Conservation (phyloP, 2,797 vertebrate species). For the Lateolabrax maculatus region DNA sequence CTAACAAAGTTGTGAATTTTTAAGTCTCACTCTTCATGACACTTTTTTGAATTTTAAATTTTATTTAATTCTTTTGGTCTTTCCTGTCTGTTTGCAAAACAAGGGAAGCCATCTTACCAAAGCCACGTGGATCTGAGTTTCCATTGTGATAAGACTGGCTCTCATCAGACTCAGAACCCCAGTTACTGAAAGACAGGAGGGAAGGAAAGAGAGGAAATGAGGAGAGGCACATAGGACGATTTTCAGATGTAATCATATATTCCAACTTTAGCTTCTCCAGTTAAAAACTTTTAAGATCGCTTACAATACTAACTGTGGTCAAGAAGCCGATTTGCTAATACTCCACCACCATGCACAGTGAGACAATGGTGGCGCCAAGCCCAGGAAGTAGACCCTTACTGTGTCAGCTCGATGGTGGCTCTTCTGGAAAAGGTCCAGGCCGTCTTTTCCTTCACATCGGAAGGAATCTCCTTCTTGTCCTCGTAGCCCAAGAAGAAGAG, state of each 20-base stretch:
- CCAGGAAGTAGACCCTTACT: slow-evolving; percentile 81
- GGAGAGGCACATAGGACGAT: background rate
- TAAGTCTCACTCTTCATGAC: background rate
- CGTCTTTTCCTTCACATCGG: slow-evolving; percentile 87
- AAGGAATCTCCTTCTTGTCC: slow-evolving; percentile 95
- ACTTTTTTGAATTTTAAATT: background rate
- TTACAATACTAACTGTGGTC: background rate
- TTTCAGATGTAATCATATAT: background rate
- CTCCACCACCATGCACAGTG: background rate
- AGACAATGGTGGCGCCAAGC: background rate
- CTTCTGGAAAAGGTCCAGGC: slow-evolving; percentile 95
- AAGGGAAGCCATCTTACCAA: slow-evolving; percentile 84
- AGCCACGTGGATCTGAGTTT: slow-evolving; percentile 97
- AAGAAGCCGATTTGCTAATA: background rate
- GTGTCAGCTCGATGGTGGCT: slow-evolving; percentile 96
- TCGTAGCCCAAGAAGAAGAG: slow-evolving; percentile 98
- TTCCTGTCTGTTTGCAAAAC: background rate
- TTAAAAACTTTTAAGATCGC: background rate
- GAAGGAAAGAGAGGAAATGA: background rate
- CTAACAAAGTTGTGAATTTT: background rate
- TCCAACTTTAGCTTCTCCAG: background rate
- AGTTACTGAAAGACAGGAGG: slow-evolving; percentile 88
- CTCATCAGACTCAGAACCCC: slow-evolving; percentile 96
- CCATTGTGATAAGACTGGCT: slow-evolving; percentile 93
- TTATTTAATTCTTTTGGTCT: background rate